Base-by-base conservation (phyloP, 1,140 invertebrate genomes). In the Subanguina moxae region DNA sequence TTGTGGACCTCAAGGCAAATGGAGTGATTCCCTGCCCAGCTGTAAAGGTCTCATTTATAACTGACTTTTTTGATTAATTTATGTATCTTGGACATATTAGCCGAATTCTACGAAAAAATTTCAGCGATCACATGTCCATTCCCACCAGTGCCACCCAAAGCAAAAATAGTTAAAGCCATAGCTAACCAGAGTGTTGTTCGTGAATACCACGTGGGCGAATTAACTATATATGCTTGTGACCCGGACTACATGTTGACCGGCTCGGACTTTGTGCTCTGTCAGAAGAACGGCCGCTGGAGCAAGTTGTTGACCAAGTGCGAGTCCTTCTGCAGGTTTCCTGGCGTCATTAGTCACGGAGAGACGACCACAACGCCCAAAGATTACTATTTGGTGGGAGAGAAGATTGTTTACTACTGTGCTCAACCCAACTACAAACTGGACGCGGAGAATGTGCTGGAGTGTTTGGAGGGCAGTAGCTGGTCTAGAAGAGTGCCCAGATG, bases 211-310 rank as follows among this genome's bases (percentile, higher is more conserved):
- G 57, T 65, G 1, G 74, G 74, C 5, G 64, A 78, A 56, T 32
- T 76, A 21, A 28, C 72, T 17, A 28, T 76, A 3, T 79, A 70
- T 46, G 63, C 56, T 11, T 76, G 74, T 30, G 46, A 64, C 13
- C 30, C 43, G 25, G 64, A 59, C 27, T 73, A 62, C 46, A 70
- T 76, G 63, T 21, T 76, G 61, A 78, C 67, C 9, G 76, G 74
- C 13, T 57, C 42, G 25, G 74, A 76, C 67, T 77, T 77, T 67
- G 42, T 78, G n/a, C n/a, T 78, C 19, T 76, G 74, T 42, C 76
- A 76, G 32, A 30, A 52, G 7, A 63, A 75, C 23, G 74, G 74
- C 13, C 23, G 66, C 30, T 76, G 74, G 74, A 71, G 62, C 13
- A 23, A 56, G 25, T 46, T 65, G 32, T 57, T 56, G 59, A 73